A percentile compares a stretch with the other conserved stretches of the same genome.
These are phyloP conservation scores for Bombus cullumanus DNA, from an alignment of 1,140 invertebrate genomes.

Conservation along the genomic window DNA sequence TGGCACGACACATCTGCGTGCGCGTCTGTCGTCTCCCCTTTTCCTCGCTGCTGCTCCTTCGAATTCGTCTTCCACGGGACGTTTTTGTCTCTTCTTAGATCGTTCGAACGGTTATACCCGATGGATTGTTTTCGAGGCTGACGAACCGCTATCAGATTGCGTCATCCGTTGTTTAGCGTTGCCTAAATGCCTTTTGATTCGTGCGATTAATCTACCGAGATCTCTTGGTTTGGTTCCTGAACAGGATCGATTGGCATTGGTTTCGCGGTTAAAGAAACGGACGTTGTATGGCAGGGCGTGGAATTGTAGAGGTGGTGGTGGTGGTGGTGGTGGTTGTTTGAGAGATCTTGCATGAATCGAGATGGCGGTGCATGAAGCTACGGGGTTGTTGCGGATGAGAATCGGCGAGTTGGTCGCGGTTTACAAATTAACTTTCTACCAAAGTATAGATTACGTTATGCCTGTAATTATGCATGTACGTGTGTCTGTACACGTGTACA, in stretches of 20 bases:
- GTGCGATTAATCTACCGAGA: background rate
- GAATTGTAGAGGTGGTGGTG: background rate
- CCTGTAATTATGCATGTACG: too few species aligned
- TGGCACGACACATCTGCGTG: constrained; percentile 47
- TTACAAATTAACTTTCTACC: background rate
- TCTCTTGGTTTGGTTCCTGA: background rate
- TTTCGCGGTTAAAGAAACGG: background rate
- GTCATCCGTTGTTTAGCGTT: background rate
- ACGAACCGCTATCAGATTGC: background rate
- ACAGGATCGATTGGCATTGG: background rate
- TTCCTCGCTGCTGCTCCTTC: constrained; percentile 1
- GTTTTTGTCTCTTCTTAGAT: constrained; percentile 22
- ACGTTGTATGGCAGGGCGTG: background rate
- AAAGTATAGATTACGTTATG: too few species aligned
- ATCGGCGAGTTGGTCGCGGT: background rate
- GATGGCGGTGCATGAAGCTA: background rate
- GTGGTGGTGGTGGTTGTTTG: background rate
- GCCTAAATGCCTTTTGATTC: background rate
- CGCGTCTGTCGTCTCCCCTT: constrained; percentile 34
- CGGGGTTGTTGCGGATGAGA: background rate
- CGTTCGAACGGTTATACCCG: constrained; percentile 31
- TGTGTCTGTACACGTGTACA: too few species aligned
- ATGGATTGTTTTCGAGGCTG: constrained; percentile 14
- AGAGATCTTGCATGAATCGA: background rate
- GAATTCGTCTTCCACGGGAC: constrained; percentile 9